A percentile compares a stretch with the other conserved stretches of the same genome.
phyloP scores from a whole-genome alignment of 1,140 invertebrate species.

The Proctacanthus coquilletti region DNA sequence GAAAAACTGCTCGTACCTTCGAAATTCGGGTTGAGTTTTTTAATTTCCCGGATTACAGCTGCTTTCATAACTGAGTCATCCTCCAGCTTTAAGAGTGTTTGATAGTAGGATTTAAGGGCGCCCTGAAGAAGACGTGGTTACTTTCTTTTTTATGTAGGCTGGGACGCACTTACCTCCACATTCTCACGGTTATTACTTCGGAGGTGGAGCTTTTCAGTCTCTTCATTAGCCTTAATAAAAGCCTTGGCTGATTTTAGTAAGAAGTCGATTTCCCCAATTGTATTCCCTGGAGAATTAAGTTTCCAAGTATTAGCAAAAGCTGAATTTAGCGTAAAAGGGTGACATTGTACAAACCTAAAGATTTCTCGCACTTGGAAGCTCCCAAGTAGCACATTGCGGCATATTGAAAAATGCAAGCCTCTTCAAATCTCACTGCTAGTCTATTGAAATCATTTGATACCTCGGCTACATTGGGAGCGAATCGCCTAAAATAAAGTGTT shows the following conservation, averaged over 20 bases:
- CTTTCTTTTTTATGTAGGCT: neutral
- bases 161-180: constrained; percentile 10
- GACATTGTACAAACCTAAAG: constrained; percentile 5
- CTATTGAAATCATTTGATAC: constrained; percentile 23
- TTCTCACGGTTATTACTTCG: constrained; percentile 14
- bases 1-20: constrained; percentile 23
- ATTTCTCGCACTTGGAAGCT: constrained; percentile 23
- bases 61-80: constrained; percentile 24
- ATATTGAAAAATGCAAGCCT: constrained; percentile 23
- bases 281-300: constrained; percentile 10
- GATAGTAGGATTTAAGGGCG: constrained; percentile 20
- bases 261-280: constrained; percentile 18
- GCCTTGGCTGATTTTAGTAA: constrained; percentile 20
- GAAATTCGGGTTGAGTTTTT: constrained; percentile 11
- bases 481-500: constrained; percentile 13
- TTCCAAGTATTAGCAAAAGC: neutral
- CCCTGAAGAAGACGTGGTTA: constrained; percentile 7
- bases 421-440: constrained; percentile 22
- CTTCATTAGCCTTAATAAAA: constrained; percentile 16
- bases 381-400: constrained; percentile 27
- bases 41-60: constrained; percentile 22
- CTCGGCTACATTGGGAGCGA: constrained; percentile 22
- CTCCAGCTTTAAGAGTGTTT: constrained; percentile 15
- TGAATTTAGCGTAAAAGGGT: too few relatives aligned
- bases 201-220: constrained; percentile 12